A percentile compares a stretch with the other conserved stretches of the same genome.
Conservation (phyloP, 2,113 vertebrate species). For the Hydropotes inermis region DNA sequence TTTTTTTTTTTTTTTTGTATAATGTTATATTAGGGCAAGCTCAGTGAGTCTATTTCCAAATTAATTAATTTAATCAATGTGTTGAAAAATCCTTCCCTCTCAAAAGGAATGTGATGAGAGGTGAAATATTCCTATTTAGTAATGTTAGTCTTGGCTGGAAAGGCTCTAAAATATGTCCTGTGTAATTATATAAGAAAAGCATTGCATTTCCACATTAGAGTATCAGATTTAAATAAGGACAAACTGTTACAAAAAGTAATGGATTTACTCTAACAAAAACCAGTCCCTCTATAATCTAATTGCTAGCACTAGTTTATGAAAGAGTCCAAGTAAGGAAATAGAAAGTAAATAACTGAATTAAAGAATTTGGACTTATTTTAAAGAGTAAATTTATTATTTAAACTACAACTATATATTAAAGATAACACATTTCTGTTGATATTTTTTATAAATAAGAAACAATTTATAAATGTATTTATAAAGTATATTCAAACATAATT, state of each 20-base stretch:
- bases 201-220: neutral
- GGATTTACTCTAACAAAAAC: neutral
- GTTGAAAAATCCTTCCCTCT: neutral
- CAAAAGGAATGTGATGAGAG: neutral
- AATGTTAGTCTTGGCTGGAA: neutral
- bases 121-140: neutral
- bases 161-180: neutral
- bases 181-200: neutral
- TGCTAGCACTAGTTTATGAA: neutral
- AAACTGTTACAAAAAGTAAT: neutral
- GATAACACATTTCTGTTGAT: neutral
- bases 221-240: neutral
- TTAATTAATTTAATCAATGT: neutral
- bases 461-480: neutral
- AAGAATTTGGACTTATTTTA: neutral
- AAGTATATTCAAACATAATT: neutral
- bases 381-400: neutral
- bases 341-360: conserved; percentile 12
- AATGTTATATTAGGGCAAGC: neutral
- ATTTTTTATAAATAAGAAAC: neutral
- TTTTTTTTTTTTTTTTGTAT: neutral
- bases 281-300: neutral
- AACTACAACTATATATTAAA: neutral
- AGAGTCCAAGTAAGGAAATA: neutral
- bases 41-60: neutral